These are phyloP conservation scores for Spodoptera picta DNA, from an alignment of 2,888 invertebrate genomes.

Conservation along the genomic window DNA sequence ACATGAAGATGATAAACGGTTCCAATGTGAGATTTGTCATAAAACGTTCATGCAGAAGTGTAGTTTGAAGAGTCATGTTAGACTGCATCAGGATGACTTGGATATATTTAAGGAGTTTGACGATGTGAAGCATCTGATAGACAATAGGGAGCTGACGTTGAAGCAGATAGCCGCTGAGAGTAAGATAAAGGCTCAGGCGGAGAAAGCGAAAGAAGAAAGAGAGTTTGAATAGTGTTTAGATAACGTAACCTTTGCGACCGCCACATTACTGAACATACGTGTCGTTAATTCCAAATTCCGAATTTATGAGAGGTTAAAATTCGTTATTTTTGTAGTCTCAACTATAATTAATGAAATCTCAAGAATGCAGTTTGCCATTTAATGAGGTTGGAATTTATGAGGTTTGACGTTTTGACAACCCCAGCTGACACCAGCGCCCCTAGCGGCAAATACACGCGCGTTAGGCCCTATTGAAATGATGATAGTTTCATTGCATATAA, in stretches of 20 bases:
- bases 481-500: too few species aligned
- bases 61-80: conserved; percentile 79
- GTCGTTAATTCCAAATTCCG: too few species aligned
- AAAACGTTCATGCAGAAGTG: conserved; percentile 83
- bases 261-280: too few species aligned
- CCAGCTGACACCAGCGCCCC: too few species aligned
- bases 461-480: too few species aligned
- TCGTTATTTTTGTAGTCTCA: too few species aligned
- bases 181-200: conserved; percentile 71
- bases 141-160: conserved; percentile 81
- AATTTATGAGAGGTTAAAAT: too few species aligned
- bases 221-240: conserved; percentile 56
- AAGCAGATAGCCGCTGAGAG: conserved; percentile 83
- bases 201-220: conserved; percentile 64
- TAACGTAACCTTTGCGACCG: background rate
- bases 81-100: conserved; percentile 81
- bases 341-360: too few species aligned
- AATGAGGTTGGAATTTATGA: too few species aligned
- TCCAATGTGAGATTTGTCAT: conserved; percentile 81
- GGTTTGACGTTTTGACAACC: too few species aligned
- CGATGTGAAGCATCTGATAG: conserved; percentile 83
- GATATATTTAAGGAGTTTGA: conserved; percentile 86
- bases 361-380: too few species aligned
- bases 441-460: too few species aligned
- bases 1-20: conserved; percentile 78